Conservation (phyloP, 2,113 vertebrate species). For the Zosterops hypoxanthus region DNA sequence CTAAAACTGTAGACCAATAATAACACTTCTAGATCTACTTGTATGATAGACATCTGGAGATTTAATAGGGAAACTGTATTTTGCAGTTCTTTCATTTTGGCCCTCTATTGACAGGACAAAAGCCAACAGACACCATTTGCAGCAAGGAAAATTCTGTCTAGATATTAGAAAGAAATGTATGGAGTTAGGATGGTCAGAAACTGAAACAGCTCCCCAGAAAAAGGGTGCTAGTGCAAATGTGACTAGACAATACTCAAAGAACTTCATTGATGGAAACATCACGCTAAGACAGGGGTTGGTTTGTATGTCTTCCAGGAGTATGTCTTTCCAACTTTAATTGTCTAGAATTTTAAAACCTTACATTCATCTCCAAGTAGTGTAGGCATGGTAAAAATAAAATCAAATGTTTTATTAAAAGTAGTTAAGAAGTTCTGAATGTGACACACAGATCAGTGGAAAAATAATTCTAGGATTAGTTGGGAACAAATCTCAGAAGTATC, state of each 20-base stretch:
- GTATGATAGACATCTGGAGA: not conserved
- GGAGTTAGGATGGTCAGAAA: not conserved
- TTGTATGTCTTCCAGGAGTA: not conserved
- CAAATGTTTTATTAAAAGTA: not conserved
- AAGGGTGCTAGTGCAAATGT: not conserved
- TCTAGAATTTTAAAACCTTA: not conserved
- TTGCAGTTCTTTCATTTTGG: not conserved
- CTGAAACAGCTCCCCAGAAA: not conserved
- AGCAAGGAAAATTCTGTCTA: not conserved
- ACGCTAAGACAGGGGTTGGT: not conserved
- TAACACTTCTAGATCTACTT: not conserved
- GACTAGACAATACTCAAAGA: not conserved
- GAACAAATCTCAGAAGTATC: not conserved
- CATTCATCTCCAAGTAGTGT: not conserved
- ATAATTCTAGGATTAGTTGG: not conserved
- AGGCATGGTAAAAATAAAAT: not conserved
- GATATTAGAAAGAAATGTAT: not conserved
- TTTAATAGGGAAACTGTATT: not conserved
- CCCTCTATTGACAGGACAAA: not conserved
- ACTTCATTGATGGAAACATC: rapidly evolving
- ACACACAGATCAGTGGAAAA: not conserved
- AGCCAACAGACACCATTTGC: not conserved
- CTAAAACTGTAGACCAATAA: not conserved
- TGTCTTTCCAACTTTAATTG: not conserved
- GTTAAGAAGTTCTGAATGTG: not conserved